phyloP scores from a whole-genome alignment of 2,113 vertebrate genomes.

The Ptilorrhoa leucosticta region DNA sequence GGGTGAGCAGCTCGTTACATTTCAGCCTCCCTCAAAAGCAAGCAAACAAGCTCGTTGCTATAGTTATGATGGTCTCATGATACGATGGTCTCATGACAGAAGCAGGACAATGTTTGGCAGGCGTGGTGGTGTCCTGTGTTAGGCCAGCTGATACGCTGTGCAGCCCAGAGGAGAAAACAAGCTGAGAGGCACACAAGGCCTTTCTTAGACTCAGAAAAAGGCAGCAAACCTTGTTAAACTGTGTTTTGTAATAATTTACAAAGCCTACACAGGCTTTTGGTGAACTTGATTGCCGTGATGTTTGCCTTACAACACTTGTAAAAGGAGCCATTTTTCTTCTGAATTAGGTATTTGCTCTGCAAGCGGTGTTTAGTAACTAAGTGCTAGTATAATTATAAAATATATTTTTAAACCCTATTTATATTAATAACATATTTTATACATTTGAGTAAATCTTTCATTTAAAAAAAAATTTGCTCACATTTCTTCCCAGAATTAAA shows the following conservation, averaged over 20 bases:
- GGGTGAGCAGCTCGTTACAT: slow-evolving; percentile 18
- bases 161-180: slow-evolving; percentile 11
- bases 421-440: not conserved
- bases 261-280: not conserved
- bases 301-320: not conserved
- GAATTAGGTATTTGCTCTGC: not conserved
- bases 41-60: slow-evolving; percentile 21
- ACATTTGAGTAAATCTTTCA: not conserved
- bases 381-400: not conserved
- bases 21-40: not conserved
- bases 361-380: not conserved
- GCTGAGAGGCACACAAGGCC: slow-evolving; percentile 1
- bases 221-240: not conserved
- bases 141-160: slow-evolving; percentile 8
- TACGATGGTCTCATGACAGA: slow-evolving; percentile 25
- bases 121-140: not conserved
- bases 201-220: not conserved
- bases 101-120: slow-evolving; percentile 43
- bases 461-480: not conserved
- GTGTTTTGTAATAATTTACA: not conserved
- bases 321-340: not conserved
- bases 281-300: not conserved
- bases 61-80: slow-evolving; percentile 48
- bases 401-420: not conserved
- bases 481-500: not conserved